Conservation (phyloP, 1,140 invertebrate genomes). For the Acromyrmex echinatior region DNA sequence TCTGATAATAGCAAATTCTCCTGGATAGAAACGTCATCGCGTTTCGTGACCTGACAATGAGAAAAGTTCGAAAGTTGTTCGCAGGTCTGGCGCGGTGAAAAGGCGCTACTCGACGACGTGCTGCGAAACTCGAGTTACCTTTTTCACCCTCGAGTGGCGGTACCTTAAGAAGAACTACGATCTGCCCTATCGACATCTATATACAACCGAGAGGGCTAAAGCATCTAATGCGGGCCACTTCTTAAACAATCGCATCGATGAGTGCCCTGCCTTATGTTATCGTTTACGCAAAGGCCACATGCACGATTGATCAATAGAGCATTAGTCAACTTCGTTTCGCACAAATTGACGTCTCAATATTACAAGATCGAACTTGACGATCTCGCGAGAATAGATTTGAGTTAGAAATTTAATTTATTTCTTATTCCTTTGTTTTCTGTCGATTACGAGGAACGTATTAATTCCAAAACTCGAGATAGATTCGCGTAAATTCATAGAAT, state of each 20-base stretch:
- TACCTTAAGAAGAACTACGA: constrained; percentile 68
- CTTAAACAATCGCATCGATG: constrained; percentile 38
- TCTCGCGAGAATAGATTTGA: neutral
- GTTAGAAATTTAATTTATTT: neutral
- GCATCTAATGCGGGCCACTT: constrained; percentile 69
- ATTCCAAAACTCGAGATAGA: neutral
- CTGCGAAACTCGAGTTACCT: constrained; percentile 76
- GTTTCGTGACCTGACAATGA: constrained; percentile 81
- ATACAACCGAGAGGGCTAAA: constrained; percentile 62
- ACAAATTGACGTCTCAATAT: neutral
- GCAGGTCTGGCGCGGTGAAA: constrained; percentile 65
- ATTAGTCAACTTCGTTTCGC: neutral
- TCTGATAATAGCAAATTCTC: constrained; percentile 30
- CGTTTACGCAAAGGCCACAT: constrained; percentile 15
- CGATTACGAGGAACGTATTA: neutral
- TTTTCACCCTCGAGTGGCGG: constrained; percentile 72
- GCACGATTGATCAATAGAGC: neutral
- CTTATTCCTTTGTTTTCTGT: neutral
- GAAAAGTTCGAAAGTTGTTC: constrained; percentile 71
- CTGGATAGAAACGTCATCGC: constrained; percentile 61
- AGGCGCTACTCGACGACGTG: constrained; percentile 71
- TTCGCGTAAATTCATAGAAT: neutral
- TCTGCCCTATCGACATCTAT: constrained; percentile 83
- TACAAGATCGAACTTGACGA: neutral
- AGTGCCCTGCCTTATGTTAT: constrained; percentile 27